phyloP scores from a whole-genome alignment of 2,113 vertebrate genomes.

The Cnemophilus loriae region DNA sequence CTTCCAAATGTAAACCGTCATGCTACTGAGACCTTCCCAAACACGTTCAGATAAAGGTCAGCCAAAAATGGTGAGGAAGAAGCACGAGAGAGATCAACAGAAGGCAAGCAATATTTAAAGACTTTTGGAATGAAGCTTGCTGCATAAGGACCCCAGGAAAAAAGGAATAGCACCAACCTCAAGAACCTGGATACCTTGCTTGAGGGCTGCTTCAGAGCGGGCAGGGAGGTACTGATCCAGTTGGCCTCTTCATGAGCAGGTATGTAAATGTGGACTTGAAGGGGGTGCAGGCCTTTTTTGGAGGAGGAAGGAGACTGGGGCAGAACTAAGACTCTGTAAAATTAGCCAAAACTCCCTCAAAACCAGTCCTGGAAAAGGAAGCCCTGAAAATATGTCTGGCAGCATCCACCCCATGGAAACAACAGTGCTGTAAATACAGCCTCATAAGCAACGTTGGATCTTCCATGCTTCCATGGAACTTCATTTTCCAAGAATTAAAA shows the following conservation, averaged over 20 bases:
- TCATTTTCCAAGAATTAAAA: neutral
- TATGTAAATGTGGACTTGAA: neutral
- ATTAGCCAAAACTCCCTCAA: neutral
- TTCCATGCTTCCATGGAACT: neutral
- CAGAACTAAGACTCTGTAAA: neutral
- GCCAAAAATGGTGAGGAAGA: neutral
- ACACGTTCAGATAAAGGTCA: neutral
- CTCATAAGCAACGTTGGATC: neutral
- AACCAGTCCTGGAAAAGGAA: neutral
- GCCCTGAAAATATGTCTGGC: neutral
- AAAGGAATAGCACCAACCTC: neutral
- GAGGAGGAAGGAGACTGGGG: neutral
- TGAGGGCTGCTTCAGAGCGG: neutral
- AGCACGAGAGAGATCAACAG: neutral
- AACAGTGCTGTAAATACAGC: neutral
- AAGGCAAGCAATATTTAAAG: neutral
- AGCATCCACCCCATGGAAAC: neutral
- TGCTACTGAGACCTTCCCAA: neutral
- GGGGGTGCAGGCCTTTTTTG: rapidly evolving
- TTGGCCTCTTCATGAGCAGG: neutral
- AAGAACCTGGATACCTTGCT: neutral
- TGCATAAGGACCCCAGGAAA: neutral
- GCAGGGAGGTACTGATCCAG: neutral
- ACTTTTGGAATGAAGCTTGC: neutral
- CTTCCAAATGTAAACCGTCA: neutral